Conservation (phyloP, 2,888 invertebrate genomes). For the Elmis aenea region DNA sequence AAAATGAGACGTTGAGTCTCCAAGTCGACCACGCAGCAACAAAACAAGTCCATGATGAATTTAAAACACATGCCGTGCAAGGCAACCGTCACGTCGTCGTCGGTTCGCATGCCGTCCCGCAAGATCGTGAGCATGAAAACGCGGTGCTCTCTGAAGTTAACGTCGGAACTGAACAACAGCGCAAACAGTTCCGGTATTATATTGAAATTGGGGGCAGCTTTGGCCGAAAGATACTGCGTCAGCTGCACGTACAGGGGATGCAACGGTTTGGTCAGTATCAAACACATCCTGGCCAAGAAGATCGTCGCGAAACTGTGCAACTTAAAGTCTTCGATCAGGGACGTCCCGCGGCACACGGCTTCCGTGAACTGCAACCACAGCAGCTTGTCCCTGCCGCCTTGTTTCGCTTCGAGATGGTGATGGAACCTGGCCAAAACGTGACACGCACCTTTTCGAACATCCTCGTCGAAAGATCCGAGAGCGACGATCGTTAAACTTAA, state of each 20-base stretch:
- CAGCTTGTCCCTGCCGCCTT: conserved; percentile 59
- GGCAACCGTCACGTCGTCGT: conserved; percentile 68
- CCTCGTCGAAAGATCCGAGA: conserved; percentile 61
- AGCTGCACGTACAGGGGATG: conserved; percentile 73
- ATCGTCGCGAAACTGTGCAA: conserved; percentile 51
- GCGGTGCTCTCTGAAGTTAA: conserved; percentile 63
- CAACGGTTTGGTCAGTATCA: conserved; percentile 68
- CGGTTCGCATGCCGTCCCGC: conserved; percentile 68
- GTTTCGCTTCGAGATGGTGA: conserved; percentile 64
- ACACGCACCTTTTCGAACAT: conserved; percentile 68
- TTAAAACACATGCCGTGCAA: conserved; percentile 72
- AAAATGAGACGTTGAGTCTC: conserved; percentile 63
- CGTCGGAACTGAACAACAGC: conserved; percentile 74
- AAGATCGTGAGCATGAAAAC: conserved; percentile 75
- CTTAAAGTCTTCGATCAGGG: conserved; percentile 36
- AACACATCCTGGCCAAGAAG: conserved; percentile 66
- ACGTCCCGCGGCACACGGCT: conserved; percentile 60
- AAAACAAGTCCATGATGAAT: conserved; percentile 68
- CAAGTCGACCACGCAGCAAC: conserved; percentile 57
- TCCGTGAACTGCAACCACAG: conserved; percentile 66
- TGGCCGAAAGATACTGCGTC: conserved; percentile 51
- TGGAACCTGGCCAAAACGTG: conserved; percentile 70
- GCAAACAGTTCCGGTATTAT: conserved; percentile 85
- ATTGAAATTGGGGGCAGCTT: conserved; percentile 68
- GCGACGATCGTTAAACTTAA: conserved; percentile 67